Evolutionary conservation across 1,140 invertebrate genomes (phyloP).

Genomic region (Drosophila leontia): DNA sequence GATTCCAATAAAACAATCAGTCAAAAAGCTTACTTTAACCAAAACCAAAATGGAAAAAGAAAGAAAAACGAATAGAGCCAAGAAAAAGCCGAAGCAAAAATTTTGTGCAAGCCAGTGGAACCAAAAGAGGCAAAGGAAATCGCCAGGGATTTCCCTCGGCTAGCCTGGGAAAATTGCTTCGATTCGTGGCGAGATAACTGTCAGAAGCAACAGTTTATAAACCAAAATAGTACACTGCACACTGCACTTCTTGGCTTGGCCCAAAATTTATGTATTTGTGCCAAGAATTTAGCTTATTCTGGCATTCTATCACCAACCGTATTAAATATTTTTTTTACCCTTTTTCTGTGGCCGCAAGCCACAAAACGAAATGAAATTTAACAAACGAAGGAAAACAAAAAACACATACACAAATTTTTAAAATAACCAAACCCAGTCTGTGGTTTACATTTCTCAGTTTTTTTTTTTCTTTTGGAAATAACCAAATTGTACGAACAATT

Average conservation of each 20-base stretch:
- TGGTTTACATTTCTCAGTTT: background rate
- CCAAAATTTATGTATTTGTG: conserved; percentile 13
- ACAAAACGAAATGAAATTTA: conserved; percentile 24
- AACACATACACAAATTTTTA: conserved; percentile 15
- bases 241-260: conserved; percentile 14
- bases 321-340: conserved; percentile 1
- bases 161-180: conserved; percentile 45
- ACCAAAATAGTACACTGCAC: conserved; percentile 32
- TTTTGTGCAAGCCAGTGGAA: conserved; percentile 42
- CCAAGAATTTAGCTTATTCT: conserved; percentile 17
- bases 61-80: background rate
- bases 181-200: conserved; percentile 55
- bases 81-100: conserved; percentile 13
- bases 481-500: conserved; percentile 10
- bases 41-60: background rate
- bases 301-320: conserved; percentile 18
- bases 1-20: conserved; percentile 43
- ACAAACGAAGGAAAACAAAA: background rate
- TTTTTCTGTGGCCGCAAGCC: conserved; percentile 5
- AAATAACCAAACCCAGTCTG: conserved; percentile 29
- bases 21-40: conserved; percentile 18
- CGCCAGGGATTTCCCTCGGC: conserved; percentile 45
- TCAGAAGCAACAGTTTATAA: conserved; percentile 70
- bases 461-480: background rate
- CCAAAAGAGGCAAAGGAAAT: conserved; percentile 24